Evolutionary conservation across 2,888 invertebrate genomes (phyloP), one percentile per base, ranked within the genome.

Genomic region (Sesamia inferens): DNA sequence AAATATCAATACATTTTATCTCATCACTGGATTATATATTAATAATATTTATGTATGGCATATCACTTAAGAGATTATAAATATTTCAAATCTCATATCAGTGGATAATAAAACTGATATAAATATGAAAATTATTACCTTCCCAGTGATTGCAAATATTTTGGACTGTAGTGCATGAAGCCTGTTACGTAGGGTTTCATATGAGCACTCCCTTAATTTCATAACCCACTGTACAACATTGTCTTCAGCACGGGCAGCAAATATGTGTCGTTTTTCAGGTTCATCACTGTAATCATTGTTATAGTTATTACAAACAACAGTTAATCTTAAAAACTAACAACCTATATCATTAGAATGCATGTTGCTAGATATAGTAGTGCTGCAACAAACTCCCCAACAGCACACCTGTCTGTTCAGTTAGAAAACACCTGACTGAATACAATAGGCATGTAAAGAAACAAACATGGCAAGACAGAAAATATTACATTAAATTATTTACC

Each of bases 201-300:
- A 98, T n/a, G 98, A 97, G 78, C 97, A 97, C 87, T 97, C 96
- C 85, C 97, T 97, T 68, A 98, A 91, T 62, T 97, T 97, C 74
- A 96, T 94, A 11, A 98, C 97, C 98, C 98, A 98, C 77, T 97
- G 97, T 70, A 97, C 97, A 4, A 97, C 97, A 93, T 97, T 97
- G 62, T 96, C 96, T 89, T 98, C 97, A 66, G 97, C 97, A 64
- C 97, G 96, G 51, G 97, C 97, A 59, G 97, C 97, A 88, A 98
- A 97, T 71, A 98, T 92, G 89, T 98, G 98, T 64, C 97, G 97
- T 86, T 97, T 97, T 61, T 97, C 97, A 22, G 97, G 97, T 89
- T 97, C 98, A 91, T 96, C 96, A 85, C 96, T 96, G 84, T n/a
- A 88, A 90, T 69, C 7, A 71, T 70, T 59, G 10, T 13, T n/a